These are phyloP conservation scores for Stenodema calcarata DNA, from an alignment of 2,888 invertebrate species.

Conservation along the genomic window DNA sequence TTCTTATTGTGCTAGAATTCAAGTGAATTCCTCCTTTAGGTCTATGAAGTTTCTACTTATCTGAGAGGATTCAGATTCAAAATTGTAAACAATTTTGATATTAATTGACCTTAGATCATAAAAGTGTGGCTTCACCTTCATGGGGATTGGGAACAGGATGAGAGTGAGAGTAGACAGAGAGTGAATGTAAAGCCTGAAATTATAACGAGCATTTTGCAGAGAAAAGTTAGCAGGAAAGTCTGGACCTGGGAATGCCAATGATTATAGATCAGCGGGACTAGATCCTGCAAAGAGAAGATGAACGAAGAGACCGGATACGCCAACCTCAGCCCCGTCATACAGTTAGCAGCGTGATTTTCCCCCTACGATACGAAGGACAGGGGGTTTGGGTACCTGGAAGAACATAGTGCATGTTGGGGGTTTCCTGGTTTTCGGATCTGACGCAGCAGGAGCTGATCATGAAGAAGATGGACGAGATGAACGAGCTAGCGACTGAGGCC, in stretches of 20 bases:
- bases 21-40: too few relatives aligned
- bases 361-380: background rate
- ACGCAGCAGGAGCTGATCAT: constrained; percentile 81
- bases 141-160: background rate
- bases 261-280: background rate
- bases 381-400: constrained; percentile 74
- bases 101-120: too few relatives aligned
- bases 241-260: background rate
- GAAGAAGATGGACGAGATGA: constrained; percentile 78
- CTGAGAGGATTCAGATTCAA: too few relatives aligned
- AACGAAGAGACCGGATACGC: background rate
- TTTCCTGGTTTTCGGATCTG: constrained; percentile 75
- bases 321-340: background rate
- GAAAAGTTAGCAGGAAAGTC: background rate
- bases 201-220: background rate
- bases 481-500: constrained; percentile 78
- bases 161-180: background rate
- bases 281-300: background rate
- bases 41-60: too few relatives aligned
- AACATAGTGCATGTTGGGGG: constrained; percentile 82
- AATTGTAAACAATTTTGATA: too few relatives aligned
- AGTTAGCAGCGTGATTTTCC: background rate
- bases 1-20: too few relatives aligned
- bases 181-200: background rate
- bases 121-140: too few relatives aligned